Base-by-base conservation (phyloP, 2,888 invertebrate species). In the Embidobia sp. region DNA sequence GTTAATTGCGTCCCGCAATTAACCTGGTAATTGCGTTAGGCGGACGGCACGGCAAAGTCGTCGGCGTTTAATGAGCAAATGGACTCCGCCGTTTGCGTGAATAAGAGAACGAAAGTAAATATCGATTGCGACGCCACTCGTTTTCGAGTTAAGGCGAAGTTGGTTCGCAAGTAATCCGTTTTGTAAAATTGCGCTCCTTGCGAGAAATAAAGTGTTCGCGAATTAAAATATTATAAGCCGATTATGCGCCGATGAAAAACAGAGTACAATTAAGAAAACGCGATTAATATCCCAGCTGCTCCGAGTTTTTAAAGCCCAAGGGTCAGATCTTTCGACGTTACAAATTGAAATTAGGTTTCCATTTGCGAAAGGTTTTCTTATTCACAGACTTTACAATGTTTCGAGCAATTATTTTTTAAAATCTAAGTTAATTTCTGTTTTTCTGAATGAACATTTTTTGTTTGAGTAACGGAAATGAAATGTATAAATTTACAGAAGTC, bases 171-270 rank as follows among this genome's bases (percentile, higher is more conserved):
- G 7, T 44, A 59, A 59, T 46, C 64, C 13, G 49, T 44, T 66
- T 55, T 44, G 46, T 31, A 27, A 55, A 67, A 51, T 48, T 48
- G 40, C 27, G 13, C 19, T 22, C 22, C 22, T 22, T 46, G 46
- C 51, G 33, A 13, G 44, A 49, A 63, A 51, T 19, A 33, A 53
- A 48, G 29, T 11, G 10, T 10, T 49, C 19, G 49, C 8, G 10
- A 40, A 63, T 44, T 64, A 29, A 31, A 64, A 42, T 46, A 55
- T 46, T 42, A 44, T 66, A 55, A 66, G 49, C 27, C 46, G 66
- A 53, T 66, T 66, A 66, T 15, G 7, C 26, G 13, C 5, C 8
- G 33, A 53, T 22, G 55, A 35, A 66, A 46, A 55, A 53, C 33
- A 35, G 6, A 13, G 13, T 29, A 6, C 18, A 49, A 55, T 55